These are phyloP conservation scores for Bilobella aurantiaca DNA, from an alignment of 1,140 invertebrate genomes.

Conservation along the genomic window DNA sequence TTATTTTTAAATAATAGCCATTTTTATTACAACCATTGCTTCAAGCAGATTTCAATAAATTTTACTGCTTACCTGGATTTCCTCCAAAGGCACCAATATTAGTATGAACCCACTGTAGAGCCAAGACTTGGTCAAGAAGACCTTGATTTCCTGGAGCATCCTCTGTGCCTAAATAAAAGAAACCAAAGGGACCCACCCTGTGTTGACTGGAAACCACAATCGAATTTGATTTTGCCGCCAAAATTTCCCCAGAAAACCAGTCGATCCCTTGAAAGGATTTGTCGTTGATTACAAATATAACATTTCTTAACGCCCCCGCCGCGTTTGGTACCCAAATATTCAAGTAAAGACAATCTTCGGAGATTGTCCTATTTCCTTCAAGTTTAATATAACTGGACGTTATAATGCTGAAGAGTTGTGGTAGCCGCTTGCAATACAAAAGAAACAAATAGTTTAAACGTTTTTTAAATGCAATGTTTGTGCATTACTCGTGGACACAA, in stretches of 20 bases:
- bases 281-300: too few relatives aligned
- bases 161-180: constrained; percentile 60
- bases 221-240: constrained; percentile 67
- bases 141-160: constrained; percentile 28
- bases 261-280: too few relatives aligned
- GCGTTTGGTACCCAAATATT: constrained; percentile 75
- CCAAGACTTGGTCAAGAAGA: background rate
- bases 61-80: constrained; percentile 4
- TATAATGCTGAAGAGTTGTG: too few relatives aligned
- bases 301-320: too few relatives aligned
- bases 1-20: too few relatives aligned
- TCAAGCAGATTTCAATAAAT: background rate
- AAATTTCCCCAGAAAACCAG: constrained; percentile 67
- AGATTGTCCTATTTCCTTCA: constrained; percentile 79
- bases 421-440: too few relatives aligned
- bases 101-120: background rate
- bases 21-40: too few relatives aligned
- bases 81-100: constrained; percentile 5
- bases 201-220: constrained; percentile 85
- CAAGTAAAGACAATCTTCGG: constrained; percentile 85
- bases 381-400: too few relatives aligned
- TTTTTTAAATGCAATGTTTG: too few relatives aligned
- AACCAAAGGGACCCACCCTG: constrained; percentile 78
- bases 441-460: too few relatives aligned
- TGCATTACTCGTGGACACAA: background rate